Evolutionary conservation across 1,140 invertebrate species (phyloP).

Genomic region (Chironomus tepperi): DNA sequence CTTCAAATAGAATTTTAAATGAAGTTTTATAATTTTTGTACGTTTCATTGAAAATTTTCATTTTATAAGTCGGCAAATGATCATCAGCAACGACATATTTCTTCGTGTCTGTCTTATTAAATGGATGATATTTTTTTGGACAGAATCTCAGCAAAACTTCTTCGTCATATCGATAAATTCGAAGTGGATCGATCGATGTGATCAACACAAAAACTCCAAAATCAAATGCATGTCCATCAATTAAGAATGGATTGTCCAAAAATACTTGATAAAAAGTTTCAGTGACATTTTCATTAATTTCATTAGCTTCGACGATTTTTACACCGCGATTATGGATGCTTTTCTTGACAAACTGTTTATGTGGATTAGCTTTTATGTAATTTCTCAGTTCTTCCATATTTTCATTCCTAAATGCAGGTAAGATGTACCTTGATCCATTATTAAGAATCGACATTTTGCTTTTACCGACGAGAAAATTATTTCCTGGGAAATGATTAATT

Average conservation of each 20-base stretch:
- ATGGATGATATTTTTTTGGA: constrained; percentile 76
- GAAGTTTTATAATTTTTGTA: constrained; percentile 64
- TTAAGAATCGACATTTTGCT: constrained; percentile 68
- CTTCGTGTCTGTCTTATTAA: constrained; percentile 63
- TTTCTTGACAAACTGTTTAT: constrained; percentile 76
- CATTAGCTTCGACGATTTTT: constrained; percentile 54
- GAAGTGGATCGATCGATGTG: constrained; percentile 77
- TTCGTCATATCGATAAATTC: constrained; percentile 79
- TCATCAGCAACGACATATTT: constrained; percentile 90
- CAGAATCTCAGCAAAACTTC: constrained; percentile 83
- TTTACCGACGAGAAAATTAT: constrained; percentile 86
- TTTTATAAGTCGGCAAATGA: constrained; percentile 84
- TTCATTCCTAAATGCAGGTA: constrained; percentile 76
- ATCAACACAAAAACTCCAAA: constrained; percentile 85
- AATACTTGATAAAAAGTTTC: constrained; percentile 83
- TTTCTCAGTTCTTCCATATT: constrained; percentile 59
- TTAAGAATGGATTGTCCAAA: constrained; percentile 63
- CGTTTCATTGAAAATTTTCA: constrained; percentile 67
- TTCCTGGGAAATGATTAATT: constrained; percentile 88
- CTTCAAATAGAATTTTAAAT: constrained; percentile 77
- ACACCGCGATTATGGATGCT: constrained; percentile 82
- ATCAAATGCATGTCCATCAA: constrained; percentile 84
- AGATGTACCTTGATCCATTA: constrained; percentile 56
- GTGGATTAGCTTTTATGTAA: constrained; percentile 55
- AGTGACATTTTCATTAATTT: constrained; percentile 56